Conservation (phyloP, 2,888 invertebrate genomes). For the Acanthosoma haemorrhoidale region DNA sequence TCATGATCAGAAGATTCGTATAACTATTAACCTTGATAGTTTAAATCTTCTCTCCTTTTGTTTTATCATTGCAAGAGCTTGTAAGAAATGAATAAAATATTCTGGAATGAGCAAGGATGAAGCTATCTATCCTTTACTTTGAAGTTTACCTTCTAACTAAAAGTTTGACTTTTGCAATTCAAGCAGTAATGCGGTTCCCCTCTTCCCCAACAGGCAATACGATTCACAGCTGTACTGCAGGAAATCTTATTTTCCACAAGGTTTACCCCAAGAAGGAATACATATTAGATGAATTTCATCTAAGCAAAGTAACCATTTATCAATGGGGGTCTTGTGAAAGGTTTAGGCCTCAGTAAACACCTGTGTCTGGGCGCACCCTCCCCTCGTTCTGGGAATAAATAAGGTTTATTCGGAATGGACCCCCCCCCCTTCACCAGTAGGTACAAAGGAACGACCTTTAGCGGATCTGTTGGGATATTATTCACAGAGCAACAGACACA, state of each 20-base stretch:
- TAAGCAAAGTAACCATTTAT: constrained; percentile 9
- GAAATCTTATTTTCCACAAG: constrained; percentile 3
- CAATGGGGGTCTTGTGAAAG: neutral
- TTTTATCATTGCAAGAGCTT: too few species aligned
- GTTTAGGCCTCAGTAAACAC: constrained; percentile 3
- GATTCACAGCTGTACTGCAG: neutral
- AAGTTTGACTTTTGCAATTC: too few species aligned
- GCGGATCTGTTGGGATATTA: neutral
- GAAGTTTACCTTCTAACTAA: too few species aligned
- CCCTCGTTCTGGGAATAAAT: neutral
- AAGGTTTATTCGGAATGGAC: neutral
- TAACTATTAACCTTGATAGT: too few species aligned
- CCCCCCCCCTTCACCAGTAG: neutral
- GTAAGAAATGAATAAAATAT: too few species aligned
- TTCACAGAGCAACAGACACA: neutral
- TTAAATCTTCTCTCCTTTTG: too few species aligned
- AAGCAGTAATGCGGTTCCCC: neutral
- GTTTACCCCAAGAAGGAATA: neutral
- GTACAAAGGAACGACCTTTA: neutral
- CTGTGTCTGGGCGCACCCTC: neutral
- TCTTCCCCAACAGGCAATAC: neutral
- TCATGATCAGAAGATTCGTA: too few species aligned
- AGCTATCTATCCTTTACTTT: too few species aligned
- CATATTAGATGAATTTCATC: constrained; percentile 6
- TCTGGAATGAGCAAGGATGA: too few species aligned